phyloP scores from a whole-genome alignment of 2,888 invertebrate species.

The Brachyptera putata region DNA sequence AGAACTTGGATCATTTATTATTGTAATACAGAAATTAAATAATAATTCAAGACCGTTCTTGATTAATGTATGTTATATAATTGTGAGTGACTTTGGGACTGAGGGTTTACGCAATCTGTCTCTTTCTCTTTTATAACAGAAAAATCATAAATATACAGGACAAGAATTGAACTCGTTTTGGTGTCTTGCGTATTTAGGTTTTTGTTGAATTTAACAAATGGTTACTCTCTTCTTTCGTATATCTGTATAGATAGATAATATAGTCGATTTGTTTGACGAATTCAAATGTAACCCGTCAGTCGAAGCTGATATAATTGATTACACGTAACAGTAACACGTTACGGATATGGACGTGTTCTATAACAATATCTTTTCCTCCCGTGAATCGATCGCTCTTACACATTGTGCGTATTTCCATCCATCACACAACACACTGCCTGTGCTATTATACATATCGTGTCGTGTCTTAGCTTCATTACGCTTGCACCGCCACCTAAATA shows the following conservation, averaged over 20 bases:
- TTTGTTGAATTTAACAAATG: background rate
- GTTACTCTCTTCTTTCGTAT: background rate
- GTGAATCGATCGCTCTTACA: conserved; percentile 20
- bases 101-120: conserved; percentile 8
- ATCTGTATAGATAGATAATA: too few species aligned
- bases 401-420: conserved; percentile 20
- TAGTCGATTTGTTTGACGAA: background rate
- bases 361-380: conserved; percentile 9
- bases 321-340: background rate
- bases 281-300: conserved; percentile 6
- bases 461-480: conserved; percentile 18
- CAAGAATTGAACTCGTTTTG: too few species aligned
- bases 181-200: background rate
- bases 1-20: conserved; percentile 21
- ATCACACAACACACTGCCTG: background rate
- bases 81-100: conserved; percentile 15
- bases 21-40: conserved; percentile 21
- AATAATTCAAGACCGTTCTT: conserved; percentile 16
- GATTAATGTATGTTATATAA: conserved; percentile 15
- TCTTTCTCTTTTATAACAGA: too few species aligned
- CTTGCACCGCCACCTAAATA: conserved; percentile 14
- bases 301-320: background rate
- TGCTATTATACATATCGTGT: background rate
- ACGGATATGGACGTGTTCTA: conserved; percentile 4
- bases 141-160: too few species aligned